Evolutionary conservation across 1,140 invertebrate genomes (phyloP), one percentile per base, ranked within the genome.

Genomic region (Ridgeia piscesae): DNA sequence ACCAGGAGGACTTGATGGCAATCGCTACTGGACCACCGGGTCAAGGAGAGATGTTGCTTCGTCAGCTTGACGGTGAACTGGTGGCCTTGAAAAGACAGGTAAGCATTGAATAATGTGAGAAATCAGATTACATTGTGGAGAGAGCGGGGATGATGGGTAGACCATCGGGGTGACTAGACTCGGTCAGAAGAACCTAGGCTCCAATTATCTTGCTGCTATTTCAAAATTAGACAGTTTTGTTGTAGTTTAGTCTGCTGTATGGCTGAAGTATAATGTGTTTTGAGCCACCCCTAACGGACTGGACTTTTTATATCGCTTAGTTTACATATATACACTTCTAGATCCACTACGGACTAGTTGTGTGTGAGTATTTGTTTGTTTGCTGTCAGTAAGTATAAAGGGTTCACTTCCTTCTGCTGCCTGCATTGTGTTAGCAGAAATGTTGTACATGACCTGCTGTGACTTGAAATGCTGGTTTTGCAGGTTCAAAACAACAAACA

Each of bases 401-500:
- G 4, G 11, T 42, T 42, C 42, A 42, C 11, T 42, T 42, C 42
- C 42, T 42, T 42, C 42, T 42, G 42, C 42, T 6, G 42, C 42
- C n/a, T n/a, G n/a, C n/a, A n/a, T n/a, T 42, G 42, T 42, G 42
- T 42, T 42, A 42, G 42, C 11, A 14, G 27, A 77, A 77, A 77
- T 77, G 17, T 21, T 77, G 58, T 77, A 21, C 4, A 21, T 77
- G 17, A 77, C 58, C 2, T 77, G 58, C 58, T 21, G 27, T 77
- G 58, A 77, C 11, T 77, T 77, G 9, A n/a, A 90, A 89, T 35
- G 35, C 34, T n/a, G n/a, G 9, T 35, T 89, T 33, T 90, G 33
- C 95, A 99, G 98, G 98, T 99, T 93, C 99, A 99, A 96, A 97
- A 97, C 93, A 99, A 99, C 95, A 99, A 99, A 95, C 98, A 99